phyloP scores from a whole-genome alignment of 2,113 vertebrate species.

The Epinephelus lanceolatus region DNA sequence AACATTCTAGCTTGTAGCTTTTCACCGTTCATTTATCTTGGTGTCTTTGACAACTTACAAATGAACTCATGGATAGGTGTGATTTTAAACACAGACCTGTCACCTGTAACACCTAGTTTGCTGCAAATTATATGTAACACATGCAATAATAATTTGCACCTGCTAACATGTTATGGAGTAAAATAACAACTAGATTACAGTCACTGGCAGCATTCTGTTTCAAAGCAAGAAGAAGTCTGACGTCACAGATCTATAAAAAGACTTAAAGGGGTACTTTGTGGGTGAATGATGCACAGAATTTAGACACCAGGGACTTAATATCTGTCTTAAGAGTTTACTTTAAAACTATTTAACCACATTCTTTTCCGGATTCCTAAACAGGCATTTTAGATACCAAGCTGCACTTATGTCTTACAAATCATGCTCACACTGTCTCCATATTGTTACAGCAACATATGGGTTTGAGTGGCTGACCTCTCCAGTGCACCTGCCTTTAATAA shows the following conservation, averaged over 20 bases:
- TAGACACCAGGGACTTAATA: neutral
- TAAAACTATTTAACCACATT: neutral
- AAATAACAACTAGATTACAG: neutral
- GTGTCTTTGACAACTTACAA: neutral
- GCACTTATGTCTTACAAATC: neutral
- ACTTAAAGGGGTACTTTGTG: neutral
- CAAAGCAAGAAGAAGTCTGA: neutral
- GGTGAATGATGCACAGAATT: neutral
- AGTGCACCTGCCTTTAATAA: neutral
- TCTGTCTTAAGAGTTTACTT: neutral
- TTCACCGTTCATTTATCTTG: neutral
- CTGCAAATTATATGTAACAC: neutral
- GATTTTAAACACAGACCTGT: neutral
- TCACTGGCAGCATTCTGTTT: neutral
- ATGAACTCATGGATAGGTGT: neutral
- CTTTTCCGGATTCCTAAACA: too few species aligned
- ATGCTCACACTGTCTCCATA: neutral
- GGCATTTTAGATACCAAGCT: neutral
- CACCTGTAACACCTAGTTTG: neutral
- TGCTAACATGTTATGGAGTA: neutral
- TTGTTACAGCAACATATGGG: neutral
- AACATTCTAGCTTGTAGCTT: neutral
- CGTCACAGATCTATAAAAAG: neutral
- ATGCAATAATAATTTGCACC: neutral
- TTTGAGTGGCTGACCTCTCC: conserved; percentile 10